Percentiles rank a stretch among this genome's conserved stretches.
These are phyloP conservation scores for Oreochromis niloticus DNA, from an alignment of 2,113 vertebrate genomes.

Conservation along the genomic window DNA sequence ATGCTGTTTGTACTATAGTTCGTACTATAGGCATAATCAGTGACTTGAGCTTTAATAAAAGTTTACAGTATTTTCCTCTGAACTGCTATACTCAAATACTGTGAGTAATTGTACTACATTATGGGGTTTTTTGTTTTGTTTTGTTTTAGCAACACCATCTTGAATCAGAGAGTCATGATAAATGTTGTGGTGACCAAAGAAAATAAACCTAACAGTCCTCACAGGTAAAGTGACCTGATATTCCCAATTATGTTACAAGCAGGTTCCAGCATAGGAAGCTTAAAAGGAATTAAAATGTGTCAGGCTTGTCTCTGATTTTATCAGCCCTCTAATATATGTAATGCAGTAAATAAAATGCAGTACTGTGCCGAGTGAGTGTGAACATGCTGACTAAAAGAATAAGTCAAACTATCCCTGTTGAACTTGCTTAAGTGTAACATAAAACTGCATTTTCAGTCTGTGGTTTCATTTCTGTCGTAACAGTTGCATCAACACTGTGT, in stretches of 20 bases:
- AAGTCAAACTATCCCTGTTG: not conserved
- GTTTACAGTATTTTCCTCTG: not conserved
- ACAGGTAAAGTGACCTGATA: not conserved
- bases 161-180: not conserved
- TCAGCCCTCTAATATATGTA: not conserved
- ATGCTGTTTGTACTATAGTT: not conserved
- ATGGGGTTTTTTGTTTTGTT: fast-evolving
- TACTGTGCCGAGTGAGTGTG: not conserved
- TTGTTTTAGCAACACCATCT: not conserved
- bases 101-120: not conserved
- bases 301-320: not conserved
- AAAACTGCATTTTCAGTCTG: not conserved
- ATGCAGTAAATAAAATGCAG: not conserved
- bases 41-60: not conserved
- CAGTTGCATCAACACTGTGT: not conserved
- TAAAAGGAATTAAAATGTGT: not conserved
- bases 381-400: not conserved
- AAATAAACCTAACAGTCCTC: not conserved
- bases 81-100: not conserved
- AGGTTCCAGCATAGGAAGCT: not conserved
- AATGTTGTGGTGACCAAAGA: not conserved
- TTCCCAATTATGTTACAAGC: not conserved
- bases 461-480: not conserved
- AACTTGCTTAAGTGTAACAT: not conserved
- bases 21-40: not conserved